Conservation (phyloP, 2,888 invertebrate genomes). For the Nemotelus nigrinus region DNA sequence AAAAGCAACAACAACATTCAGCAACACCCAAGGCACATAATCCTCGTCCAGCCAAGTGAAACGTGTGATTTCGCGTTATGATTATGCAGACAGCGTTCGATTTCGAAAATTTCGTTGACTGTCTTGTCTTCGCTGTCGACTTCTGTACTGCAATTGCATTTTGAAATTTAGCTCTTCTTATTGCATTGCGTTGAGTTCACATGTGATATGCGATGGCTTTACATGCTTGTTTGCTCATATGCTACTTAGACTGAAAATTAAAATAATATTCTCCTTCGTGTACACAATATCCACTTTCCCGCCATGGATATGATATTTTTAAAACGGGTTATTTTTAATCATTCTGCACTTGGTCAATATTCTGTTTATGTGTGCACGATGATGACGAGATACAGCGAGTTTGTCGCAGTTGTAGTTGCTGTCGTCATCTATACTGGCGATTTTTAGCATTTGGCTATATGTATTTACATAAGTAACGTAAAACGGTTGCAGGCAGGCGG, state of each 20-base stretch:
- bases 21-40: background rate
- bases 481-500: constrained; percentile 15
- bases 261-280: constrained; percentile 4
- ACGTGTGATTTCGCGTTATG: constrained; percentile 30
- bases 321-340: constrained; percentile 24
- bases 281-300: constrained; percentile 2
- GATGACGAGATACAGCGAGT: too few species aligned
- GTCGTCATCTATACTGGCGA: background rate
- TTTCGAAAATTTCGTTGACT: constrained; percentile 46
- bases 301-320: constrained; percentile 21
- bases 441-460: background rate
- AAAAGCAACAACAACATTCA: background rate
- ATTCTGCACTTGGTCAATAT: background rate
- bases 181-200: background rate
- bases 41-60: background rate
- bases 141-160: constrained; percentile 5
- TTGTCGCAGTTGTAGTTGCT: background rate
- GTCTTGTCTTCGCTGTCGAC: constrained; percentile 45
- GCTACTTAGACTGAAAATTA: constrained; percentile 16
- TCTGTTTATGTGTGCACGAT: too few species aligned
- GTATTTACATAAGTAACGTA: constrained; percentile 1
- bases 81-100: constrained; percentile 55
- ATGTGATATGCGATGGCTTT: background rate
- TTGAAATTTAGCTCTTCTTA: background rate
- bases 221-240: background rate